A percentile compares a stretch with the other conserved stretches of the same genome.
phyloP scores from a whole-genome alignment of 2,113 vertebrate genomes.

The Phoxinus phoxinus region DNA sequence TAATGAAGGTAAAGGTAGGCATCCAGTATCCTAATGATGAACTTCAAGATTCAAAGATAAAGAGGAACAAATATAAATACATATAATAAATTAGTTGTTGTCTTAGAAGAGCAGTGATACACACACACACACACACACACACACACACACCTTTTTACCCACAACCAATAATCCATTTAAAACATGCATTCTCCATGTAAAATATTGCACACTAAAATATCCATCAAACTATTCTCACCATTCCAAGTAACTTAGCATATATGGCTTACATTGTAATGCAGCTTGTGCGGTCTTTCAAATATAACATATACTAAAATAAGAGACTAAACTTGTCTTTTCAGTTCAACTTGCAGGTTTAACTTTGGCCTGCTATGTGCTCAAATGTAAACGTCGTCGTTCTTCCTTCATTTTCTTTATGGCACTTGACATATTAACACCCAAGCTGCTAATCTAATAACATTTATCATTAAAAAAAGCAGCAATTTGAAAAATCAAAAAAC shows the following conservation, averaged over 20 bases:
- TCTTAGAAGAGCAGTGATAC: background rate
- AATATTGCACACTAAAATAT: background rate
- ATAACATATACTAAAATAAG: background rate
- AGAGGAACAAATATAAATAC: background rate
- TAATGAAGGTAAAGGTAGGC: background rate
- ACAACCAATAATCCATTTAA: background rate
- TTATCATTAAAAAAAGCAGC: background rate
- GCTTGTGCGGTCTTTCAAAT: background rate
- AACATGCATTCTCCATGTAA: background rate
- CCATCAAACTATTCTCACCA: background rate
- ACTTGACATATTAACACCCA: background rate
- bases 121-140: background rate
- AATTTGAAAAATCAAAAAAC: background rate
- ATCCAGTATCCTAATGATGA: background rate
- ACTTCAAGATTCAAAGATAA: background rate
- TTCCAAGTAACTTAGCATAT: background rate
- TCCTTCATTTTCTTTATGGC: conserved; percentile 33
- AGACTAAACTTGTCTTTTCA: background rate
- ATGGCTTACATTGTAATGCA: background rate
- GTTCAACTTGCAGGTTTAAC: conserved; percentile 28
- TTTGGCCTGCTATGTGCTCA: conserved; percentile 21
- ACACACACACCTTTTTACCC: background rate
- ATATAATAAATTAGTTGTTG: background rate
- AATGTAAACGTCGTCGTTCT: conserved; percentile 50
- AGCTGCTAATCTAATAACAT: background rate